Evolutionary conservation across 1,140 invertebrate genomes (phyloP), one percentile per base, ranked within the genome.

Genomic region (Pseudomyrmex cubaensis): DNA sequence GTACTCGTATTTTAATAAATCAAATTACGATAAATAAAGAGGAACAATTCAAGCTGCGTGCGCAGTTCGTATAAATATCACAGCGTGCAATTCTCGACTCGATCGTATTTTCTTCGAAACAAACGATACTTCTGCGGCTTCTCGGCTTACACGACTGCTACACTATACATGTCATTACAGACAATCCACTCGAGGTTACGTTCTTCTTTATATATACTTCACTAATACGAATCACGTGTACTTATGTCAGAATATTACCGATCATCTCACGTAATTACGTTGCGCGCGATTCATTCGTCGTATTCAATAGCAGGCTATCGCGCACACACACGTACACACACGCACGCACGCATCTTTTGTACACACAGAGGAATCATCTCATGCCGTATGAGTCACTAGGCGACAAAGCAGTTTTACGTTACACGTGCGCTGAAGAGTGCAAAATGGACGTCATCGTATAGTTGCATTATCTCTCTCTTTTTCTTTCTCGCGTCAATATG

Each of bases 371-470:
- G 57, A n/a, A 22, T 78, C 20, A 44, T 48, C 20, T 4, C 20
- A 12, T 13, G 50, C 25, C 12, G 75, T 70, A 70, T 70, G 76
- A 80, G 12, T 80, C 76, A 72, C 66, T 25, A 59, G 44, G 66
- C 76, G 76, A 80, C 76, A 80, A 80, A 80, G 76, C 76, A 70
- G 54, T 80, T 80, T 80, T 72, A 67, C 62, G 17, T 77, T 77
- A 70, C 35, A 80, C 54, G 54, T 70, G 56, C 76, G 20, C 66
- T 15, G 35, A 35, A 35, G 35, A 70, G 52, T 17, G 64, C 70
- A 80, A 70, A 80, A 70, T 50, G 54, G 17, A 72, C 54, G 35
- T 35, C 35, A 57, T 57, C 15, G 52, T 52, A 48, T 78, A 52
- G 50, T 25, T 57, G 52, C 17, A 70, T 70, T 69, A 78, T 70